Base-by-base conservation (phyloP, 2,888 invertebrate species). In the Leptinotarsa rubiginosa region DNA sequence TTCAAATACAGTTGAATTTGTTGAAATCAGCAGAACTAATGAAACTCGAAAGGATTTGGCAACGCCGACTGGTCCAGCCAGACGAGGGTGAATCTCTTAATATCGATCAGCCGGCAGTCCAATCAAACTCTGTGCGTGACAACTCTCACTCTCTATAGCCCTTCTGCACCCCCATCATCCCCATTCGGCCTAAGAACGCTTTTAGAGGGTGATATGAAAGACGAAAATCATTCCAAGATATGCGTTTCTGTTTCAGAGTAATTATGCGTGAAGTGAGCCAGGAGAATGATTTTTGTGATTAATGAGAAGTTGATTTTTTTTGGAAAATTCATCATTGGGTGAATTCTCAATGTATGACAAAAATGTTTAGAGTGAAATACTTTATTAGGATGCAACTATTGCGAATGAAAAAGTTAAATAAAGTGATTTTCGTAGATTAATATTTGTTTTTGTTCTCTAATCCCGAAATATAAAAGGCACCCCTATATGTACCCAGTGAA, bases 121-220 rank as follows among this genome's bases (percentile, higher is more conserved):
- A 87, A 88, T 88, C 87, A 87, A 87, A 87, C 86, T 85, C 84
- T 87, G 88, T 87, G 88, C 88, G 88, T 88, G 88, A 87, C 87
- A 87, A 86, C 87, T 87, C 86, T 87, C 87, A 85, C 87, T 87
- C 84, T 85, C 84, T 81, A 82, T 76, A 68, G 81, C 83, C 84
- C 83, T 82, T 83, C 80, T 77, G 77, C 80, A 78, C 81, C 79
- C 80, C 81, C 79, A 79, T 80, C 81, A 78, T 80, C 78, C 80
- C 81, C 78, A 79, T 79, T 52, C 72, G 72, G 49, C 52, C 69
- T 56, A 72, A 74, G 74, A 74, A 75, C 75, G 73, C 74, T 62
- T 49, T 69, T 72, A 75, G 16, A 75, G 74, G 74, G 74, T 71
- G 49, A 71, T 75, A 15, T 70, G n/a, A 15, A 62, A n/a, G 49